Evolutionary conservation across 2,888 invertebrate species (phyloP), one percentile per base, ranked within the genome.

Genomic region (Drosophila affinis): DNA sequence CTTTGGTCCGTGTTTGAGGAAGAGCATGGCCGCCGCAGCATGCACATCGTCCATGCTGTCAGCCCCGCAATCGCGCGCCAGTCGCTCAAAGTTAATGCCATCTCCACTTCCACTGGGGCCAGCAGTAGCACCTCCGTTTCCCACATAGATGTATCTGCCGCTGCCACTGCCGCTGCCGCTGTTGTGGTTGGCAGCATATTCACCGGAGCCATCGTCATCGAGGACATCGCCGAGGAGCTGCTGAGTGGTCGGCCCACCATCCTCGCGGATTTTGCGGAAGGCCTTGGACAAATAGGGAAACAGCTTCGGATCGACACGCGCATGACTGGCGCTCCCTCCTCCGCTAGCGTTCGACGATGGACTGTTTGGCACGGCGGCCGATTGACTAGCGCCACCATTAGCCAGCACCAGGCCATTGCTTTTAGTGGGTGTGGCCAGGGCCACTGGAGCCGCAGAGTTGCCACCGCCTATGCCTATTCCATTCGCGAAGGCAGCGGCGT

Each of bases 1-100:
- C 72, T 94, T 94, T 65, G 96, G 95, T 57, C 97, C 97, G 90
- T 97, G 97, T 93, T 97, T 97, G 90, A 97, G 94, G 73, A 96
- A 96, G 77, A 97, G 93, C 95, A 97, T 97, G 0, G 97, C 97
- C 24, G 97, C 96, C 1, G 97, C 97, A 1, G 96, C 96, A 72
- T 96, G 95, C 52, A 96, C 96, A 90, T 97, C 97, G 83, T 96
- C 96, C 59, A 95, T 93, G 45, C 94, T 93, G 75, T 94, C 94
- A 54, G 93, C 93, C 45, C 91, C 92, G 57, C 92, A 92, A 72
- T 91, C 91, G 58, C 91, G 88, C 9, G 90, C 91, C 76, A 91
- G 73, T 10, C 89, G 89, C 77, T 91, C 91, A 24, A 91, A 90
- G 47, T 91, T 87, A 64, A 90, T 91, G 56, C 90, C 78, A 59